phyloP scores from a whole-genome alignment of 2,113 vertebrate genomes.

The Peromyscus leucopus region DNA sequence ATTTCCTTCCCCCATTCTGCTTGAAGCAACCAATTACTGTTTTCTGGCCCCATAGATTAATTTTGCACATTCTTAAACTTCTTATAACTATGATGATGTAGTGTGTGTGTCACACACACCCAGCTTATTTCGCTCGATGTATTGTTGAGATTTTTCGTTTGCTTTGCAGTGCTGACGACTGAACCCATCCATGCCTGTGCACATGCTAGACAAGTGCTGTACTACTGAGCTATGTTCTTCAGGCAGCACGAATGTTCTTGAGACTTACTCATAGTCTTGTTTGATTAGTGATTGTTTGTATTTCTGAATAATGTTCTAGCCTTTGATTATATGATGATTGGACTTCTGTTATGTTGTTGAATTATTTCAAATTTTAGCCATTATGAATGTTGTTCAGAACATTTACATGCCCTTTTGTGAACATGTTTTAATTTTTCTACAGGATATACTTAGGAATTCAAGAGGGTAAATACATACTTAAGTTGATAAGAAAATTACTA shows the following conservation, averaged over 20 bases:
- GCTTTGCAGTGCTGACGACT: neutral
- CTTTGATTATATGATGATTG: slow-evolving; percentile 10
- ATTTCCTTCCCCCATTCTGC: neutral
- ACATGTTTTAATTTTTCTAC: slow-evolving; percentile 19
- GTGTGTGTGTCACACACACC: neutral
- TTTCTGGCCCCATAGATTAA: slow-evolving; percentile 22
- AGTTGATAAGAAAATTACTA: slow-evolving; percentile 14
- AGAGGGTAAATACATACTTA: neutral
- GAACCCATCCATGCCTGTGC: neutral
- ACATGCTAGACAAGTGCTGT: neutral
- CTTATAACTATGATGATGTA: neutral
- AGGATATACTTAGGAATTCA: neutral
- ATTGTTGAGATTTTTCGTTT: neutral
- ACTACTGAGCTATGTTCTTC: neutral
- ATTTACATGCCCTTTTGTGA: slow-evolving; percentile 9
- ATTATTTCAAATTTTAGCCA: slow-evolving; percentile 25
- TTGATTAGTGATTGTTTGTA: slow-evolving; percentile 49
- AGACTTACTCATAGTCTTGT: slow-evolving; percentile 32
- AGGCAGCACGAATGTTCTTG: neutral
- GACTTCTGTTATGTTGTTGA: slow-evolving; percentile 13
- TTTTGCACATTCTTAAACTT: slow-evolving; percentile 31
- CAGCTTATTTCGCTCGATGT: slow-evolving; percentile 19
- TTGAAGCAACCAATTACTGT: neutral
- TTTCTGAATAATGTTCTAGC: slow-evolving; percentile 36
- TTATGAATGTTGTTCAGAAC: slow-evolving; percentile 15